Conservation (phyloP, 2,797 vertebrate genomes). For the Prunella strophiata region DNA sequence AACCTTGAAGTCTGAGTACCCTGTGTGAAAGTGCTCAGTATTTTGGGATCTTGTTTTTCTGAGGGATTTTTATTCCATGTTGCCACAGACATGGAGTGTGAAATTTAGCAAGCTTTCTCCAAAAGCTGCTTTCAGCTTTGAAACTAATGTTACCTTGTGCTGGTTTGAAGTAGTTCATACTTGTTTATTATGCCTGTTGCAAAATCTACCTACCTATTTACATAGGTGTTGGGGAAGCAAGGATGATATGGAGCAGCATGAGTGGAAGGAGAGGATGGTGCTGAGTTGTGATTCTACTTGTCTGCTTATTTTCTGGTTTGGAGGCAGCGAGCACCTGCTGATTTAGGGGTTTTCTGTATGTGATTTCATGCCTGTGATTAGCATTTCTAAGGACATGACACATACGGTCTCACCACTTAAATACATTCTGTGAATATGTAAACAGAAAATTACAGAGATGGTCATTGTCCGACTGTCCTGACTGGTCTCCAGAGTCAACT, state of each 20-base stretch:
- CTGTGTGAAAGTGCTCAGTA: not conserved
- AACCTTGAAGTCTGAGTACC: not conserved
- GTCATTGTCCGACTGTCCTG: constrained; percentile 50
- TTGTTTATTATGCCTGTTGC: not conserved
- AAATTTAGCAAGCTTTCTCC: not conserved
- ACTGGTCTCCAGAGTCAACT: not conserved
- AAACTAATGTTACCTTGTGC: not conserved
- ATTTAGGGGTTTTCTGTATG: constrained; percentile 46
- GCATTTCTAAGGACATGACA: constrained; percentile 64
- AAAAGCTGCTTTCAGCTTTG: not conserved
- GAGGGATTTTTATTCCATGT: not conserved
- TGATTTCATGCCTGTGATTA: constrained; percentile 55
- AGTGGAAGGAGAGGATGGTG: constrained; percentile 32
- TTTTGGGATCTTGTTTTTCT: not conserved
- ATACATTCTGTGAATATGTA: not conserved
- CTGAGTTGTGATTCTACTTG: constrained; percentile 56
- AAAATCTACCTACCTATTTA: constrained; percentile 26
- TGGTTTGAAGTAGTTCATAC: not conserved
- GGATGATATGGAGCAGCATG: not conserved
- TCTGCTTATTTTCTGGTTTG: constrained; percentile 61
- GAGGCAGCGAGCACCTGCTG: constrained; percentile 18
- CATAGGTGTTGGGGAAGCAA: constrained; percentile 36
- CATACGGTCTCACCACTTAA: constrained; percentile 21
- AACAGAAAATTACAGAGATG: constrained; percentile 51
- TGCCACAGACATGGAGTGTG: not conserved